phyloP scores from a whole-genome alignment of 2,797 vertebrate genomes.

The Pseudocheirus occidentalis region DNA sequence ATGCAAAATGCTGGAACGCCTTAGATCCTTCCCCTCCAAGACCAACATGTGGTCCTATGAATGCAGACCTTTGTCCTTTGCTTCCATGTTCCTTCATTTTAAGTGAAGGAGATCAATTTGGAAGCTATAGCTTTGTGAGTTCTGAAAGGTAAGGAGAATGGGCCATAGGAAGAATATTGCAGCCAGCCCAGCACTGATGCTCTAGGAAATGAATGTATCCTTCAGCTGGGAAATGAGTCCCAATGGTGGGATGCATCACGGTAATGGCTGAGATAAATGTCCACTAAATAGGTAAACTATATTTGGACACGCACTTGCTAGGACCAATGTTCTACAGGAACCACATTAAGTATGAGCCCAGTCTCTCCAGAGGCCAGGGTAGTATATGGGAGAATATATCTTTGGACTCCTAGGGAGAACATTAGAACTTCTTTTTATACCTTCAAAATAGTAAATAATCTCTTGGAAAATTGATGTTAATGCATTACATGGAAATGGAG shows the following conservation, averaged over 20 bases:
- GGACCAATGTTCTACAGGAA: neutral
- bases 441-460: neutral
- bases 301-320: neutral
- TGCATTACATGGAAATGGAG: neutral
- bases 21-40: neutral
- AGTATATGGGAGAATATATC: neutral
- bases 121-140: neutral
- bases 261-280: neutral
- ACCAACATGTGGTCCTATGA: neutral
- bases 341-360: neutral
- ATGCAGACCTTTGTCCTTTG: neutral
- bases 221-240: too few relatives aligned
- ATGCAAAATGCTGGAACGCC: neutral
- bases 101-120: neutral
- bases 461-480: neutral
- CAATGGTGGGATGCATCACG: neutral
- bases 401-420: neutral
- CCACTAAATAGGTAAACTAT: neutral
- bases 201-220: neutral
- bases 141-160: neutral
- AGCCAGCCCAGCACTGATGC: neutral
- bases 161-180: neutral
- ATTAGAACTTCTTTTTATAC: neutral
- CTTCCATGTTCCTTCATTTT: neutral
- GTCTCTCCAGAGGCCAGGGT: neutral